Evolutionary conservation across 1,140 invertebrate species (phyloP).

Genomic region (Ceratina japonica): DNA sequence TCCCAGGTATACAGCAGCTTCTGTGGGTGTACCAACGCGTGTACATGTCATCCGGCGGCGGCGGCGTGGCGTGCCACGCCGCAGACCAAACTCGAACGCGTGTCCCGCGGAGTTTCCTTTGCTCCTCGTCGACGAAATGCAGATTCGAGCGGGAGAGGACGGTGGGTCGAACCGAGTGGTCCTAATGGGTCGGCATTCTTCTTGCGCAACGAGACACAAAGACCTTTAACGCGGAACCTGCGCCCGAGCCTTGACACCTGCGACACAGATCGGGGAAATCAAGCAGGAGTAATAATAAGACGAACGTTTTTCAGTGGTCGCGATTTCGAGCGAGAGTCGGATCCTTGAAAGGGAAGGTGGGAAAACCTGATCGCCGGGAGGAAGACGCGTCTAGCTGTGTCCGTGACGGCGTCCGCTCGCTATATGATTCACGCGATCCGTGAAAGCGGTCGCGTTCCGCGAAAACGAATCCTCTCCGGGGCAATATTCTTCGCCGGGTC

Average conservation of each 20-base stretch:
- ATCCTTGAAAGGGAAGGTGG: not conserved
- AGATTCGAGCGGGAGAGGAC: not conserved
- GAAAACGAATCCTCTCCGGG: slow-evolving; percentile 31
- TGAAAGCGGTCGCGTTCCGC: slow-evolving; percentile 46
- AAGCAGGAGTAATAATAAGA: not conserved
- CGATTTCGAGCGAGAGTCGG: not conserved
- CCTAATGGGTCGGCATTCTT: slow-evolving; percentile 64
- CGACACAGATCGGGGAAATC: not conserved
- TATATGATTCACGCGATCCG: slow-evolving; percentile 38
- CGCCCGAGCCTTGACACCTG: slow-evolving; percentile 63
- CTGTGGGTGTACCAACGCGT: slow-evolving; percentile 30
- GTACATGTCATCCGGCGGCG: not conserved
- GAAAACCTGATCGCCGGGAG: slow-evolving; percentile 4
- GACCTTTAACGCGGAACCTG: slow-evolving; percentile 58
- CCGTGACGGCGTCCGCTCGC: not conserved
- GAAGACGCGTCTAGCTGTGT: slow-evolving; percentile 1
- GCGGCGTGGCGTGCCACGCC: slow-evolving; percentile 16
- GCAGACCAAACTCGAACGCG: no score
- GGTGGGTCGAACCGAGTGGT: slow-evolving; percentile 13
- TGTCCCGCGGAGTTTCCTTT: no score
- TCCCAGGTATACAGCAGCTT: slow-evolving; percentile 9
- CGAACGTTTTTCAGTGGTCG: no score
- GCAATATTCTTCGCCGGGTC: not conserved
- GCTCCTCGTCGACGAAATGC: no score
- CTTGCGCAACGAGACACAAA: slow-evolving; percentile 64